Evolutionary conservation across 2,113 vertebrate genomes (phyloP).

Genomic region (Dicrurus megarhynchus): DNA sequence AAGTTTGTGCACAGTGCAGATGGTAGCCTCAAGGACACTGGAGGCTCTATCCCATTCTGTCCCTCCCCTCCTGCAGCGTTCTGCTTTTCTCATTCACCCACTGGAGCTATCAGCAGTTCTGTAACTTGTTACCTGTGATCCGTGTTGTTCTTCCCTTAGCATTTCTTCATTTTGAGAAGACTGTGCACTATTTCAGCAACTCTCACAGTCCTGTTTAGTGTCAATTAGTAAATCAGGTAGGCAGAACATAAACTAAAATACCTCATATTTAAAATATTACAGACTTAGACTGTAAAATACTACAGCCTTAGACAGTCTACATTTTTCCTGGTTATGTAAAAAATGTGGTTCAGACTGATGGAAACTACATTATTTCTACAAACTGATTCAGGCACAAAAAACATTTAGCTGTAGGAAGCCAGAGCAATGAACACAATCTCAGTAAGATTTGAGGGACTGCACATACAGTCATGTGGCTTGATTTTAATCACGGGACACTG

Average conservation of each 20-base stretch:
- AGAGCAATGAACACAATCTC: background rate
- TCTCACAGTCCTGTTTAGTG: background rate
- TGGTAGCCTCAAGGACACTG: background rate
- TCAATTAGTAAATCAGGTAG: background rate
- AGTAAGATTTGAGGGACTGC: background rate
- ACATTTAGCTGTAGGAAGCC: background rate
- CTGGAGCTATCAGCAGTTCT: background rate
- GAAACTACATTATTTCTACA: background rate
- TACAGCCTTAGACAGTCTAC: background rate
- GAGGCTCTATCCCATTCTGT: background rate
- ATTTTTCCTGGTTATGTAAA: background rate
- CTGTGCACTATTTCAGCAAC: background rate
- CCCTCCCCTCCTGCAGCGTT: background rate
- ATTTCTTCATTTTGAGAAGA: background rate
- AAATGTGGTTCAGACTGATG: background rate
- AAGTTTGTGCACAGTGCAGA: no score
- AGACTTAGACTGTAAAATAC: background rate
- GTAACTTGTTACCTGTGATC: background rate
- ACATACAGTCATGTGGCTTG: background rate
- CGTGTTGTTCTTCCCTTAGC: background rate
- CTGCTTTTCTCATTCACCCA: background rate
- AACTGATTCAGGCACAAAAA: background rate
- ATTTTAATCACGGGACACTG: background rate
- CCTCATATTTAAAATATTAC: background rate
- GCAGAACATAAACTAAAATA: background rate